Conservation (phyloP, 2,888 invertebrate genomes). For the Julus scandinavius region DNA sequence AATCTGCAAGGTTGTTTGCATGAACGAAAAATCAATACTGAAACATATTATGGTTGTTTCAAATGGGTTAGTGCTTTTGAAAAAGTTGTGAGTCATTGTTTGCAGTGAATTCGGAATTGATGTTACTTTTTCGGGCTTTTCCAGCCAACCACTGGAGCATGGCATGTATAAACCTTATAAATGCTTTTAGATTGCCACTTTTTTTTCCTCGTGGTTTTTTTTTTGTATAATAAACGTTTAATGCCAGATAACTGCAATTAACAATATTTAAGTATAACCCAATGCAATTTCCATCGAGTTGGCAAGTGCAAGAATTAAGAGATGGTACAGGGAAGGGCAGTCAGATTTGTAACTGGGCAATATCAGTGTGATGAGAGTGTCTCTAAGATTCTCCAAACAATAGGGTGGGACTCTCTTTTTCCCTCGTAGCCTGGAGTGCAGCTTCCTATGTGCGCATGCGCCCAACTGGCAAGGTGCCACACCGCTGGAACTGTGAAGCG, state of each 20-base stretch:
- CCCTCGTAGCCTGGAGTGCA: no score
- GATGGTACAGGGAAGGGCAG: no score
- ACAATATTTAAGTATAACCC: background rate
- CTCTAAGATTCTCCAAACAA: no score
- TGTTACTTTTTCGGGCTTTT: background rate
- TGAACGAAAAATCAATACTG: background rate
- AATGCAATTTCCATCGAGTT: background rate
- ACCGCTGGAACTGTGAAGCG: no score
- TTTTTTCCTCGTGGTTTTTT: no score
- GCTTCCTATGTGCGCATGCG: no score
- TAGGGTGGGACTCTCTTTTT: no score
- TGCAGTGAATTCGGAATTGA: background rate
- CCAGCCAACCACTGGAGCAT: background rate
- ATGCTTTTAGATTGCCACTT: background rate
- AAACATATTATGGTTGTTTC: background rate
- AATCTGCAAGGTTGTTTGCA: background rate
- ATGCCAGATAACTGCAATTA: background rate
- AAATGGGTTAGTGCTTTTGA: background rate
- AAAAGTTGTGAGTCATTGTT: background rate
- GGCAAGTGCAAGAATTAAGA: no score
- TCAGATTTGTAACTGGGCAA: no score
- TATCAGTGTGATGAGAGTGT: no score
- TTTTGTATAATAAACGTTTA: background rate
- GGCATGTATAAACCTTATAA: background rate
- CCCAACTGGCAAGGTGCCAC: no score